Base-by-base conservation (phyloP, 2,113 vertebrate species). In the Benitochromis conjunctus region DNA sequence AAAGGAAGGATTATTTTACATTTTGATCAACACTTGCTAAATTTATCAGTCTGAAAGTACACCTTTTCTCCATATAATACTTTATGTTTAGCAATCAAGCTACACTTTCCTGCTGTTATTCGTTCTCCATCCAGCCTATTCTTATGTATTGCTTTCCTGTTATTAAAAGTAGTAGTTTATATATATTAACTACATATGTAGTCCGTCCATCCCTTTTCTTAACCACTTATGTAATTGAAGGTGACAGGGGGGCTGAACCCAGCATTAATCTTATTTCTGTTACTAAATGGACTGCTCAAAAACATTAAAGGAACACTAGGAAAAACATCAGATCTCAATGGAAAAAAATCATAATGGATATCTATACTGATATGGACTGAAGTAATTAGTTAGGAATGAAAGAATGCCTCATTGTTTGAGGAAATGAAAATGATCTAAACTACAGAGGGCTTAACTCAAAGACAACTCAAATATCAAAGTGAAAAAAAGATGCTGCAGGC, bases 241-340 rank as follows among this genome's bases (percentile, higher is more conserved):
- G 1, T 64, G 34, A 38, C 60, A 13, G 5, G n/a, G 19, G 60
- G 34, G 60, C 34, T 64, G 34, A 64, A 64, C 34, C 34, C 60
- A 64, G 19, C 0, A 38, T 64, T 64, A 13, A 64, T 64, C 34
- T 38, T 38, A 0, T 64, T 64, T 64, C 34, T 38, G 60, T 64
- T 64, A 64, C 60, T 64, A 64, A 38, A 64, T 64, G 19, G 34
- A 64, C 0, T 1, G 19, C 34, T 64, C 60, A 64, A 64, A 38
- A 64, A 8, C 34, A 38, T 0, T 0, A 38, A 38, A 0, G 5
- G 60, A 38, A 34, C n/a, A 64, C 34, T 64, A 64, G 38, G 19
- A 64, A 64, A 60, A 0, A 2, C 3, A 0, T 57, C 21, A 26
- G 58, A 11, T 19, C 0, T 0, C 31, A n/a, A n/a, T n/a, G 60